A percentile compares a stretch with the other conserved stretches of the same genome.
These are phyloP conservation scores for Rhynchophorus ferrugineus DNA, from an alignment of 1,140 invertebrate species.

Conservation along the genomic window DNA sequence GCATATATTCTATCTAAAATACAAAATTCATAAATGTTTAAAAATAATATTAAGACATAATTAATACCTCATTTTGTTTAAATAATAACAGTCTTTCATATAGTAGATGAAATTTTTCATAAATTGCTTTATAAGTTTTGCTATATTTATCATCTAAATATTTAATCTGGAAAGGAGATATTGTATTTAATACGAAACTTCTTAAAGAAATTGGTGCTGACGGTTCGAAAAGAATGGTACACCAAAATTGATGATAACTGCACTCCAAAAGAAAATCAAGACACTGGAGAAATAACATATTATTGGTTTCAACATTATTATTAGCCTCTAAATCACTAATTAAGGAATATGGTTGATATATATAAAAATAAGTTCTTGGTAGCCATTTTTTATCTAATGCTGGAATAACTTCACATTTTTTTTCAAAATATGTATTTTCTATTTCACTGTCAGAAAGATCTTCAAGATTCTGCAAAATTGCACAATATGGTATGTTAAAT, in stretches of 20 bases:
- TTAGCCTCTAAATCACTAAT: constrained; percentile 26
- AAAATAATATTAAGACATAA: constrained; percentile 8
- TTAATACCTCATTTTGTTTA: constrained; percentile 30
- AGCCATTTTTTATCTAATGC: constrained; percentile 33
- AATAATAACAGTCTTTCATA: constrained; percentile 29
- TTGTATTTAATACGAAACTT: constrained; percentile 29
- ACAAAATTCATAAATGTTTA: neutral
- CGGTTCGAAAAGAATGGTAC: constrained; percentile 32
- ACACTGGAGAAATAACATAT: constrained; percentile 25
- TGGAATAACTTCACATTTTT: constrained; percentile 27
- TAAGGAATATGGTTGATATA: constrained; percentile 28
- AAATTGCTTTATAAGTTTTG: constrained; percentile 27
- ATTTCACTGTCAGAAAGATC: constrained; percentile 16
- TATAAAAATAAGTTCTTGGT: constrained; percentile 20
- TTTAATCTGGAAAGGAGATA: constrained; percentile 24
- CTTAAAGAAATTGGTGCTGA: constrained; percentile 21
- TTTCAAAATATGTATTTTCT: constrained; percentile 22
- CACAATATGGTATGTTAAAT: constrained; percentile 6
- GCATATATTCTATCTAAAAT: constrained; percentile 35
- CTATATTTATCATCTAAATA: constrained; percentile 28
- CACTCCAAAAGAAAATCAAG: constrained; percentile 31
- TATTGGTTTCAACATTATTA: constrained; percentile 22
- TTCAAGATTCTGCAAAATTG: constrained; percentile 20
- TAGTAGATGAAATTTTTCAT: constrained; percentile 25
- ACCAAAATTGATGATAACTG: constrained; percentile 36